phyloP scores from a whole-genome alignment of 2,113 vertebrate species.

The Recurvirostra avosetta region DNA sequence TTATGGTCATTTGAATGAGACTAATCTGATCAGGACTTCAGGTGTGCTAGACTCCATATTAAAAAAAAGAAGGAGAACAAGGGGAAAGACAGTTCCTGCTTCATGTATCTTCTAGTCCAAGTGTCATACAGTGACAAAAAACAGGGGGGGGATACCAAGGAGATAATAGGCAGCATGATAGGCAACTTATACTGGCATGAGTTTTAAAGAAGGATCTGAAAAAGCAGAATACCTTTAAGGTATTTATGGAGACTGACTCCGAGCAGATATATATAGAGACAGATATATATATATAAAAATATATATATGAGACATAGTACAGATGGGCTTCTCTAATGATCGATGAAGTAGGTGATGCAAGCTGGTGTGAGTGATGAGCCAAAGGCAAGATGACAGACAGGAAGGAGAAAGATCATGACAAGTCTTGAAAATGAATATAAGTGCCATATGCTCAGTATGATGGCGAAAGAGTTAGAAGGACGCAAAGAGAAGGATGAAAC shows the following conservation, averaged over 20 bases:
- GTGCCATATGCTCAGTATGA: background rate
- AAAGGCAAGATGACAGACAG: background rate
- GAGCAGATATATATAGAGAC: background rate
- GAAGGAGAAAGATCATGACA: background rate
- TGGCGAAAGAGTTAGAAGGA: background rate
- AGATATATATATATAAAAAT: no score
- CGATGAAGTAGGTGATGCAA: background rate
- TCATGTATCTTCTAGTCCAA: background rate
- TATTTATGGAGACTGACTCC: background rate
- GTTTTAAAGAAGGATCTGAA: background rate
- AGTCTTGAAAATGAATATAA: background rate
- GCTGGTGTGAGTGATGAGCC: background rate
- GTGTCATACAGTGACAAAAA: background rate
- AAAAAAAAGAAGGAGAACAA: background rate
- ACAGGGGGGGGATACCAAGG: background rate
- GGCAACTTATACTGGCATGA: background rate
- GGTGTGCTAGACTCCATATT: background rate
- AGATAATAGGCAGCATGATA: accelerated
- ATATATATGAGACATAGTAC: background rate
- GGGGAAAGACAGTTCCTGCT: background rate
- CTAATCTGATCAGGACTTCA: background rate
- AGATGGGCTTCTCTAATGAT: background rate
- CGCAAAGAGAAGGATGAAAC: background rate
- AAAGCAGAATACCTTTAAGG: background rate
- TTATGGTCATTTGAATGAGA: background rate